Conservation (phyloP, 23 tunicate genomes). For the Trididemnum nubilum region DNA sequence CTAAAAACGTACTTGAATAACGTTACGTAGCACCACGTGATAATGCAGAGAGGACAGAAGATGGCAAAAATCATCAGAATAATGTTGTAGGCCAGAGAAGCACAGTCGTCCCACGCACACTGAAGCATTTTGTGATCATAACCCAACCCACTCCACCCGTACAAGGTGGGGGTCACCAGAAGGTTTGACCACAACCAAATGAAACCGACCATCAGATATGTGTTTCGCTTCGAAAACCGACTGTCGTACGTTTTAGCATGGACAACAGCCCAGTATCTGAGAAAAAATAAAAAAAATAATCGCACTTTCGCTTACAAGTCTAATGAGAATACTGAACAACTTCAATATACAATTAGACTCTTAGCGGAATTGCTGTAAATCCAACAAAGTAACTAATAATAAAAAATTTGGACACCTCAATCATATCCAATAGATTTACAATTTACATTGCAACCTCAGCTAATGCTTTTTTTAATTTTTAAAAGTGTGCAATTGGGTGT, state of each 20-base stretch:
- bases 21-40: slow-evolving; percentile 34
- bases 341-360: background rate
- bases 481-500: too few species aligned
- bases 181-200: slow-evolving; percentile 42
- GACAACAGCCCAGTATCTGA: slow-evolving; percentile 43
- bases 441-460: too few species aligned
- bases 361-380: background rate
- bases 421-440: too few species aligned
- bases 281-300: too few species aligned
- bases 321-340: too few species aligned
- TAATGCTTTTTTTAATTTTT: too few species aligned
- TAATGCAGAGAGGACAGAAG: slow-evolving; percentile 26
- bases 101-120: slow-evolving; percentile 43
- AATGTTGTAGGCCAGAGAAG: slow-evolving; percentile 29
- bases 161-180: slow-evolving; percentile 32
- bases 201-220: slow-evolving; percentile 10
- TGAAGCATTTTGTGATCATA: slow-evolving; percentile 43
- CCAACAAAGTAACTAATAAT: too few species aligned
- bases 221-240: slow-evolving; percentile 16
- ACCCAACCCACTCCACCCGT: slow-evolving; percentile 41
- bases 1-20: slow-evolving; percentile 40
- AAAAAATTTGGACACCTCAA: too few species aligned
- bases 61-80: slow-evolving; percentile 36
- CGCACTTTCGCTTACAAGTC: too few species aligned
- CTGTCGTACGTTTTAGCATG: slow-evolving; percentile 18